Base-by-base conservation (phyloP, 2,888 invertebrate genomes). In the Pristionchus exspectatus region DNA sequence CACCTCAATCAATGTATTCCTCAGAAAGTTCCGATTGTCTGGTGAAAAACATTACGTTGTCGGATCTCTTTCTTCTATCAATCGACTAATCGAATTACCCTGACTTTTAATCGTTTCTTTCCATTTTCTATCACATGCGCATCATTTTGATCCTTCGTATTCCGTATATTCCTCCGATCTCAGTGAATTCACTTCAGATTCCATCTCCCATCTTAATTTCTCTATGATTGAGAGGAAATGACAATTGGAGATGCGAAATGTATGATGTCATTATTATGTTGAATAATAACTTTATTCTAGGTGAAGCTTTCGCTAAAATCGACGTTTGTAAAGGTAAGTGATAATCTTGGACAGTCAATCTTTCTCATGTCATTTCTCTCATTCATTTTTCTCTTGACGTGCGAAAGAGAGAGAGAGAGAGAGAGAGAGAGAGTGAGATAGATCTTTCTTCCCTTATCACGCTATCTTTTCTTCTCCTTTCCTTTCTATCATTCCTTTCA, bases 281-380 rank as follows among this genome's bases (percentile, higher is more conserved):
- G 24, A 33, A 16, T 27, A 56, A 10, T 12, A 24, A 21, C 3
- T n/a, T 54, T 21, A 30, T 84, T 84, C 0, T 50, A 84, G 84
- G 84, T 44, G 84, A 84, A 21, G 38, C 77, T n/a, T 84, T 84
- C 84, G 56, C 84, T 21, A 84, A 84, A 59, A 56, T 84, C 56
- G 83, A 50, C 33, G 33, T 83, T 54, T 83, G 83, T 54, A 84
- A 84, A 84, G 84, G 84, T 84, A 4, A 27, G 84, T 84, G 84
- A 54, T 21, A 16, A 50, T 54, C n/a, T 54, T 24, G 24, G 24
- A 27, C 21, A 56, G 33, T 9, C 77, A n/a, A 14, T 33, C 44
- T 77, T 30, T 69, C 69, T 69, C 69, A 24, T 24, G n/a, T 44
- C 77, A 44, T 30, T 77, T 74, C 74, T 44, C 77, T 50, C 10